Evolutionary conservation across 2,888 invertebrate genomes (phyloP), one percentile per base, ranked within the genome.

Genomic region (Orthonevra nobilis): DNA sequence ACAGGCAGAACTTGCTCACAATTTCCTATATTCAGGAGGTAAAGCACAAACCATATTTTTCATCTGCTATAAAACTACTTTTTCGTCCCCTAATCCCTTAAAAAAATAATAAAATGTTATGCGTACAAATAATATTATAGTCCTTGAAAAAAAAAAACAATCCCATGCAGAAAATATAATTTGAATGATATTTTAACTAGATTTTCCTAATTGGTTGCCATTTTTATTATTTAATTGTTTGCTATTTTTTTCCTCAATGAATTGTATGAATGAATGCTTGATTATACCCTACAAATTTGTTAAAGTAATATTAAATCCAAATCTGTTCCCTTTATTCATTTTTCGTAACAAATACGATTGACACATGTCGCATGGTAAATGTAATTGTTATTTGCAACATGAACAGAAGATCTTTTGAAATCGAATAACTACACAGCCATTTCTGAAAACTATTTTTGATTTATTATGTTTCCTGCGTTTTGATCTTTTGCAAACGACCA

Each of bases 1-100:
- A 88, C 95, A 96, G 88, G 93, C 93, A 50, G 92, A 93, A 89
- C 91, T 96, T 88, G 96, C 95, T 83, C 94, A 96, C 90, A 95
- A 95, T 91, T 92, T 96, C 90, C 91, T 96, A 86, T 94, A 96
- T 91, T 96, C 96, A 83, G 96, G 96, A 89, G 96, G 89, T 91
- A 87, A 90, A 61, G 46, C 54, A 61, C 54, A 52, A 38, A 60
- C 42, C 66, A 42, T 81, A 63, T 66, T 50, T 63, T 66, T 60
- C 56, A 74, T 38, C 52, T 68, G 56, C 52, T 75, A 69, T 5
- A 44, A 60, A 32, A 38, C 14, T 48, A 34, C 66, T 56, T 63
- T 68, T 40, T n/a, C 63, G 34, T 74, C 38, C 28, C 56, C 50
- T 70, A 70, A 79, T 54, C 38, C 42, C 38, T 32, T 17, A 36